Percentiles rank a stretch among this genome's conserved stretches.
Conservation (phyloP, 2,113 vertebrate genomes). For the Arothron firmamentum region DNA sequence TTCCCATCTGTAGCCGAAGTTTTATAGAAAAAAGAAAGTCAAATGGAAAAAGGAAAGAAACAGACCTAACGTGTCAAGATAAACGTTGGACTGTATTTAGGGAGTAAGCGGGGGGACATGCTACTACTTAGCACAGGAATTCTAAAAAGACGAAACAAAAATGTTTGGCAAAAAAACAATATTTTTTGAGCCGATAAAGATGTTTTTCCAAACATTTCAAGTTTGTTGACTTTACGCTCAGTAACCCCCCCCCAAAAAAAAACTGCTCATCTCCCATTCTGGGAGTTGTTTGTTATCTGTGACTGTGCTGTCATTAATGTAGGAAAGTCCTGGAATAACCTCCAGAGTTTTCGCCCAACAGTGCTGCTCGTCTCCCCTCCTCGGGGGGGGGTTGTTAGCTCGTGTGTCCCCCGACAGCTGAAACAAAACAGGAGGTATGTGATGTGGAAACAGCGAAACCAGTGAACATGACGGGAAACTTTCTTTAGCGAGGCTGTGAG, state of each 20-base stretch:
- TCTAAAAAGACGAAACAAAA: no score
- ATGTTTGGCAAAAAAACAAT: conserved; percentile 1
- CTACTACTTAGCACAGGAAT: no score
- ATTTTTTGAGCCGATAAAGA: conserved; percentile 9
- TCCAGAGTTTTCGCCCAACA: conserved; percentile 53
- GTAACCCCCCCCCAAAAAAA: conserved; percentile 54
- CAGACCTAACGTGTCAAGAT: not conserved
- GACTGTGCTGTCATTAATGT: conserved; percentile 53
- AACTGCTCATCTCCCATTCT: conserved; percentile 8
- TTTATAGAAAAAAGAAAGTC: no score
- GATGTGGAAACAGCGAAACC: conserved; percentile 15
- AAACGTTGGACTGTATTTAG: not conserved
- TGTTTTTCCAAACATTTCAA: conserved; percentile 46
- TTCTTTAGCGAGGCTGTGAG: no score
- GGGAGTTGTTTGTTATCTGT: conserved; percentile 51
- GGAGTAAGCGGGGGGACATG: not conserved
- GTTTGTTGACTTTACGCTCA: conserved; percentile 30
- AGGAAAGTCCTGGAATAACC: conserved; percentile 50
- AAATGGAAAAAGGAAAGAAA: not conserved
- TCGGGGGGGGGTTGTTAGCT: conserved; percentile 59
- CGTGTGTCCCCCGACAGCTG: conserved; percentile 49
- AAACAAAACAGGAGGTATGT: conserved; percentile 55
- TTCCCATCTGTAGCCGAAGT: not conserved
- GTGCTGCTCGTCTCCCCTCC: conserved; percentile 35
- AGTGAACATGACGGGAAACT: conserved; percentile 4